Base-by-base conservation (phyloP, 2,113 vertebrate genomes). In the Lagenorhynchus albirostris region DNA sequence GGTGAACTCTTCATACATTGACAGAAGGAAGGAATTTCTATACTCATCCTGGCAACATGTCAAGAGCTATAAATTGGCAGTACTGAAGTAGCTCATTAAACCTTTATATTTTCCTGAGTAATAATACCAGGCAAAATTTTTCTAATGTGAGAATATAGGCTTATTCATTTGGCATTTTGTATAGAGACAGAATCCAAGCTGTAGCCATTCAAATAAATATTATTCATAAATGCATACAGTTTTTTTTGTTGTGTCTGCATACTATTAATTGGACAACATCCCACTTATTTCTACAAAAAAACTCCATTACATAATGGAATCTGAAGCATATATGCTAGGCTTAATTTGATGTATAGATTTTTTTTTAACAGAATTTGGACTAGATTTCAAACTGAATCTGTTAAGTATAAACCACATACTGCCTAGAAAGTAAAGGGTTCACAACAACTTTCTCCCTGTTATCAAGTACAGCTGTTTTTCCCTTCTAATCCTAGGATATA, bases 1-100 rank as follows among this genome's bases (percentile, higher is more conserved):
- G 44, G 31, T 92, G 92, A 97, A 88, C 60, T 90, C 67, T 76
- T 95, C 25, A 80, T 80, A 76, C 76, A 53, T 36, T 94, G 74
- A 97, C 63, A 96, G 73, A 88, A 71, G 8, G 15, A 55, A 93
- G 65, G 36, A 53, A 82, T 97, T 91, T 93, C 63, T 87, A 62
- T 55, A 65, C 29, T 95, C 82, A 47, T 15, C 13, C 33, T 86
- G 82, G 77, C 41, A 93, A 94, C 12, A 76, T 93, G 76, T 9
- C 71, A 89, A 93, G 60, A 89, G 12, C 63, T 68, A 79, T 96
- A 94, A 94, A 87, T 38, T 90, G 74, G 44, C 26, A 58, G 15
- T 83, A 53, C 13, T 74, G 33, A 82, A 95, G 84, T 67, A 76
- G 83, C 12, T 88, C 29, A 62, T 65, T 87, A 92, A 23, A 33